Evolutionary conservation across 2,113 vertebrate genomes (phyloP).

Genomic region (Erythrolamprus reginae): DNA sequence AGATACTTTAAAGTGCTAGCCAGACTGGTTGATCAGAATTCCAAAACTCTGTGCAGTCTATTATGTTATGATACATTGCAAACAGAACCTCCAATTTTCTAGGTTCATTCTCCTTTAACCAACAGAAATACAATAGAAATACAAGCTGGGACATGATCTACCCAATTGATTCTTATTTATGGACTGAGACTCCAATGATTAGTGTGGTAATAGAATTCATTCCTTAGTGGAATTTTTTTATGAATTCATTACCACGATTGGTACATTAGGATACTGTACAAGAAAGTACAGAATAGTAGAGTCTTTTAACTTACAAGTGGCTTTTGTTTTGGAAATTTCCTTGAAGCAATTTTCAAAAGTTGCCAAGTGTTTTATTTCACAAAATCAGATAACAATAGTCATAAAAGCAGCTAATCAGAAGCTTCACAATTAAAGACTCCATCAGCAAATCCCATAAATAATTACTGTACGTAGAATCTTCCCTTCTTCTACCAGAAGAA

Average conservation of each 20-base stretch:
- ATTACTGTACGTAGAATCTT: not conserved
- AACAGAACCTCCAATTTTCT: not conserved
- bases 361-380: not conserved
- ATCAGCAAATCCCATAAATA: not conserved
- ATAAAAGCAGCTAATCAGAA: not conserved
- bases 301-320: not conserved
- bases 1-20: conserved; percentile 38
- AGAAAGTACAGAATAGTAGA: not conserved
- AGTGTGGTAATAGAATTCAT: not conserved
- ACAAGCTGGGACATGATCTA: not conserved
- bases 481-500: not conserved
- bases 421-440: not conserved
- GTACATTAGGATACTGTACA: not conserved
- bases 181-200: not conserved
- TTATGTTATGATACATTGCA: not conserved
- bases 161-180: not conserved
- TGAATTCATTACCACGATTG: not conserved
- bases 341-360: not conserved
- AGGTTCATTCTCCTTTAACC: not conserved
- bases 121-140: not conserved
- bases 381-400: not conserved
- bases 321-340: not conserved
- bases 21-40: not conserved
- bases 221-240: not conserved
- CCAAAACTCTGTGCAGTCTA: conserved; percentile 28